phyloP scores from a whole-genome alignment of 2,113 vertebrate species.

The Cavia aperea region DNA sequence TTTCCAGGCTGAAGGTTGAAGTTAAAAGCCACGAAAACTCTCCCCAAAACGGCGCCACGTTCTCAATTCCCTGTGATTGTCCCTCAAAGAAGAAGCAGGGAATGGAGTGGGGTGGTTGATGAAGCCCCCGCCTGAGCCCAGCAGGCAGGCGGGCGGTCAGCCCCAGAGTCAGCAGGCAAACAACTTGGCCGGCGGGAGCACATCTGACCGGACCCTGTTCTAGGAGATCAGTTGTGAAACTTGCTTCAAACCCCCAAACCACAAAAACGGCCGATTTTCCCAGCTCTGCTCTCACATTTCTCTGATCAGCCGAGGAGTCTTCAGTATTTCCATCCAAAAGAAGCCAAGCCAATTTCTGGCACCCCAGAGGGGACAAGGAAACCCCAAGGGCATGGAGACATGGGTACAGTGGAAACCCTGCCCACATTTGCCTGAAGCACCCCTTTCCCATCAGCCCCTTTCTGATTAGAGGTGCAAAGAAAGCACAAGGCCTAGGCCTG shows the following conservation, averaged over 20 bases:
- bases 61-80: neutral
- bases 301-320: conserved; percentile 75
- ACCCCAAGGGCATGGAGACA: neutral
- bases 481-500: neutral
- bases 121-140: neutral
- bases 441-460: fast-evolving
- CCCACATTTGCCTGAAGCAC: fast-evolving
- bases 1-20: neutral
- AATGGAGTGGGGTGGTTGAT: fast-evolving
- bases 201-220: conserved; percentile 77
- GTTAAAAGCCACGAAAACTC: neutral
- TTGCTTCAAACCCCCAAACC: conserved; percentile 82
- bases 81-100: neutral
- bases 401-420: neutral
- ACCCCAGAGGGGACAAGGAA: neutral
- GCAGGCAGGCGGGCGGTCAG: conserved; percentile 35
- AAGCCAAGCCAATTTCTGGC: conserved; percentile 3
- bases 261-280: conserved; percentile 82
- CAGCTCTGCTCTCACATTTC: conserved; percentile 77
- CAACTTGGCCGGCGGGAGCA: conserved; percentile 64
- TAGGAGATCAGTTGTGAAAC: conserved; percentile 82
- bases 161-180: conserved; percentile 72
- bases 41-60: neutral
- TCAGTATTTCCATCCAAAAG: conserved; percentile 69
- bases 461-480: neutral